A percentile compares a stretch with the other conserved stretches of the same genome.
Conservation (phyloP, 64 coral and sea anemone genomes). For the Astreopora myriophthalma region DNA sequence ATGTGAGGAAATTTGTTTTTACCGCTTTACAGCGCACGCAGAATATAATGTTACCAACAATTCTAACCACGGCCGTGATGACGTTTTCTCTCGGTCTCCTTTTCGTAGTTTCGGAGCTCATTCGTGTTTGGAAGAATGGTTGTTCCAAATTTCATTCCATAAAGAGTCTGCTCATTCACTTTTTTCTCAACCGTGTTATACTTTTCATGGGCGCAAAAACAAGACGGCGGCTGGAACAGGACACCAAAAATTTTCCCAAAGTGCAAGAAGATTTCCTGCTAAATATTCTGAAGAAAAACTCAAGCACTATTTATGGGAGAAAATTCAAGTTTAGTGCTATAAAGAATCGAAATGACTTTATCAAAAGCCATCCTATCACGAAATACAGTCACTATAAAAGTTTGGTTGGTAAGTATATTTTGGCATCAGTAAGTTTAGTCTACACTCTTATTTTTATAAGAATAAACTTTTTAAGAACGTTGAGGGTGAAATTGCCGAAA, state of each 20-base stretch:
- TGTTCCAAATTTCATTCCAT: not conserved
- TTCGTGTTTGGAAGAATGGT: not conserved
- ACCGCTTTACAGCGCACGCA: not conserved
- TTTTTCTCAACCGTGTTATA: constrained; percentile 6
- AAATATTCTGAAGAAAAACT: constrained; percentile 10
- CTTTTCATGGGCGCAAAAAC: not conserved
- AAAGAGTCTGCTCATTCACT: not conserved
- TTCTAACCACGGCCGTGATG: not conserved
- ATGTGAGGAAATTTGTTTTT: too few relatives aligned
- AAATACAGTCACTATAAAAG: not conserved
- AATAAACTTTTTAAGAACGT: too few relatives aligned
- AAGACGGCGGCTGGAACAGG: not conserved
- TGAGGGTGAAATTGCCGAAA: too few relatives aligned
- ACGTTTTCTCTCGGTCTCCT: not conserved
- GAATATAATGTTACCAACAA: not conserved
- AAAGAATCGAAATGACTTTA: not conserved
- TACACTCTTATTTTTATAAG: too few relatives aligned
- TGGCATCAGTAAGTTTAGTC: too few relatives aligned
- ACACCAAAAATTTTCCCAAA: not conserved
- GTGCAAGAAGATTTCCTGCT: constrained; percentile 20
- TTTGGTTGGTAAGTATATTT: not conserved
- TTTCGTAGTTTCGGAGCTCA: not conserved
- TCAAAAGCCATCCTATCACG: not conserved
- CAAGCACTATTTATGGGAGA: not conserved
- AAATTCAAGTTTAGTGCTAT: not conserved